A percentile compares a stretch with the other conserved stretches of the same genome.
Evolutionary conservation across 2,797 vertebrate genomes (phyloP).

Genomic region (Mastacembelus armatus): DNA sequence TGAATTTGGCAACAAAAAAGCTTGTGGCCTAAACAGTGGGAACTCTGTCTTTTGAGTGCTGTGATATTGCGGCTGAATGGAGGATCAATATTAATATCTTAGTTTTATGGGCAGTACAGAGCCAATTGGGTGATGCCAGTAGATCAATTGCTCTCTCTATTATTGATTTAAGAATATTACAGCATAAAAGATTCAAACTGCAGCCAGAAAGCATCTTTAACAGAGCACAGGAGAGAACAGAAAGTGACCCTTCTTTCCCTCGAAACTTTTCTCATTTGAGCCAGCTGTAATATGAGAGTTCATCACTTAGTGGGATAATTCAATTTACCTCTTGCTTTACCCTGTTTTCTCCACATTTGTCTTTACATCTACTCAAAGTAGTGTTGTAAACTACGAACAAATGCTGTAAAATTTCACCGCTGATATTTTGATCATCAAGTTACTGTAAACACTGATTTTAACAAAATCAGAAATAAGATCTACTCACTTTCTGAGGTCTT

Average conservation of each 20-base stretch:
- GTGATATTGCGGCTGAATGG: conserved; percentile 49
- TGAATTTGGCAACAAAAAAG: conserved; percentile 26
- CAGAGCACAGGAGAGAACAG: conserved; percentile 27
- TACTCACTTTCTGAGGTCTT: neutral
- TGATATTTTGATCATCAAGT: conserved; percentile 8
- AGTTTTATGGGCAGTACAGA: conserved; percentile 57
- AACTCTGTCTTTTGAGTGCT: conserved; percentile 63
- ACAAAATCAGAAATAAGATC: neutral
- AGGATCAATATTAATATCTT: conserved; percentile 77
- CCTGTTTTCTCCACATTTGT: conserved; percentile 64
- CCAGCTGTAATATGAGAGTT: conserved; percentile 58
- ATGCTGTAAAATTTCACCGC: conserved; percentile 12
- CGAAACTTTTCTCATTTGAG: conserved; percentile 49
- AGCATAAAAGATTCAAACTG: conserved; percentile 64
- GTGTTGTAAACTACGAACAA: conserved; percentile 9
- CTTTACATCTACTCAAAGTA: conserved; percentile 24
- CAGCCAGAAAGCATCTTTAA: conserved; percentile 72
- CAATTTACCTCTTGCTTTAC: conserved; percentile 57
- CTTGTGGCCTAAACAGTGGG: conserved; percentile 35
- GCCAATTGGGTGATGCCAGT: conserved; percentile 71
- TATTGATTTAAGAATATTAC: conserved; percentile 78
- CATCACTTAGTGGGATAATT: conserved; percentile 65
- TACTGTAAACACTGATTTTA: neutral
- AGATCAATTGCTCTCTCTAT: conserved; percentile 67
- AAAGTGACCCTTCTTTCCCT: conserved; percentile 30